Evolutionary conservation across 1,140 invertebrate species (phyloP), one percentile per base, ranked within the genome.

Genomic region (Phymastichus coffea): DNA sequence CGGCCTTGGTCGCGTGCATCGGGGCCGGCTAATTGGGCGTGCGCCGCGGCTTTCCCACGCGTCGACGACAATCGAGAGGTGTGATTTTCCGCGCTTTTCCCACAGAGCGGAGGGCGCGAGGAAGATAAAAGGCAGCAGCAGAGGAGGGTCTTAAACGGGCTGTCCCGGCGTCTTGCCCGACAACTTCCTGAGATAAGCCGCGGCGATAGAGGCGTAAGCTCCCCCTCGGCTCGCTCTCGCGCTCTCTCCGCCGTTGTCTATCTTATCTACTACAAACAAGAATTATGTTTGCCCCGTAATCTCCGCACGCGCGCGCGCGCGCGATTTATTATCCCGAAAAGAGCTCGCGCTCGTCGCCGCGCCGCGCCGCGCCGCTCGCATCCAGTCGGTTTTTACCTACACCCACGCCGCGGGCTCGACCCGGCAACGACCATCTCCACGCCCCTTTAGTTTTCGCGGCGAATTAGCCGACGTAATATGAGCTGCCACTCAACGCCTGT

Each of bases 241-340:
- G 49, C 38, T 35, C 56, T 59, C 38, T 65, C 44, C 20, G 53
- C 60, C 66, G 26, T 48, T n/a, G 43, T 41, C 64, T 72, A 74
- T 75, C 76, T 78, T 76, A 78, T 78, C 76, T 76, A 74, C 72
- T 76, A 78, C 73, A 76, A 76, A 76, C 74, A 76, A 78, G 76
- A 78, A 75, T 76, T 76, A 76, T 71, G 73, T 75, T 75, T 67
- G 72, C 69, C 69, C 65, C 67, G 73, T 73, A 78, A 78, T 76
- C 76, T 74, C 64, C 52, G 62, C 60, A 60, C 37, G 9, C 8
- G 15, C 49, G 10, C 15, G 9, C 23, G 1, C 35, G 62, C 60
- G 66, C 72, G 68, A 77, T 76, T 77, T 76, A 77, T 76, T 77
- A 74, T 75, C 63, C 68, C n/a, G n/a, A n/a, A n/a, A n/a, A n/a